Evolutionary conservation across 64 coral and sea anemone species (phyloP), one percentile per base, ranked within the genome.

Genomic region (Catalaphyllia jardinei): DNA sequence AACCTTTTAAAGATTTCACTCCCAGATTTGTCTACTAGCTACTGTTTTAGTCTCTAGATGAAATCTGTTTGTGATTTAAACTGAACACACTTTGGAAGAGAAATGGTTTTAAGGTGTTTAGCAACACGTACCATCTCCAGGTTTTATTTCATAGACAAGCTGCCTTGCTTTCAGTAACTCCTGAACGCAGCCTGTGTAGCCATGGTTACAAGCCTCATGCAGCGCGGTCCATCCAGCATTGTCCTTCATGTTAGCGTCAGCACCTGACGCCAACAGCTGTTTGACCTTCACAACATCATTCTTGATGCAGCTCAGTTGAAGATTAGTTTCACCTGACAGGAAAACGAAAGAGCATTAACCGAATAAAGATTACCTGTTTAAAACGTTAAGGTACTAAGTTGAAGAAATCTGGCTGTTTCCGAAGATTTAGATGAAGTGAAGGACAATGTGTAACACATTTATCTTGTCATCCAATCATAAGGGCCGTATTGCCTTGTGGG

Each of bases 131-230:
- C 86, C 90, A 83, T 75, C 33, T 65, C 59, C 67, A 62, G 77
- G 16, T 38, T 38, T 93, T 4, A 29, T 65, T 86, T 79, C 78
- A 4, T 83, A 79, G 13, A 88, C 78, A 8, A 88, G 79, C 75
- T 71, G 83, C 51, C 93, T 92, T 35, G 87, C 78, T 67, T 83
- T 59, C n/a, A 98, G 78, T 31, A 98, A 83, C 73, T 95, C 93
- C 75, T 87, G 63, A 2, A 98, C 96, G 76, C 90, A 93, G 49
- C 87, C 27, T 19, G 74, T 18, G 46, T 95, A 62, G 24, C 96
- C 96, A 83, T 94, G 94, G 67, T 98, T 98, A 91, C 96, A 98
- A 35, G 96, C 93, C 63, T 98, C 96, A 51, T 98, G 96, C 30
- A 98, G 83, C 62, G 96, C 75, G 10, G 93, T 98, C 96, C 96